Evolutionary conservation across 1,140 invertebrate genomes (phyloP), one percentile per base, ranked within the genome.

Genomic region (Neodiprion fabricii): DNA sequence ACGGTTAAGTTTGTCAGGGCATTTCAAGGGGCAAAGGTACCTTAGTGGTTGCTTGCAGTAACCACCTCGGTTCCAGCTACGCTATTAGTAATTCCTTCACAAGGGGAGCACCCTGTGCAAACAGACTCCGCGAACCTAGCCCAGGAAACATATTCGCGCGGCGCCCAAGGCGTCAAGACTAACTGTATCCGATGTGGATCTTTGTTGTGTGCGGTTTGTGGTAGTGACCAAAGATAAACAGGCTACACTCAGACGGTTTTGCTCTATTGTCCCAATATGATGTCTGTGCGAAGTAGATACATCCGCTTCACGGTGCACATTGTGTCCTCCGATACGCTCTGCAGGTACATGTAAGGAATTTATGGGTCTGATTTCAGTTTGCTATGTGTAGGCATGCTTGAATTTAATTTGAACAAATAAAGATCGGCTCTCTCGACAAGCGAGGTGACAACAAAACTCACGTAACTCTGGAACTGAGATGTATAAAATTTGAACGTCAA

Each of bases 51-150:
- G 67, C 40, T 69, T 12, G 40, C 67, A 14, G 23, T 23, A 17
- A 12, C 4, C 21, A 11, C 67, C 67, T 21, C 67, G 17, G 67
- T 47, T 69, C 4, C 67, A 47, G 17, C 21, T 17, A 69, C 10
- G 67, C 67, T 47, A 69, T 69, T 17, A 69, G 67, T 47, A 47
- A 69, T 69, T 23, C 21, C 67, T 69, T 11, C 12, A 47, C 40
- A 69, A 69, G 67, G 21, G 67, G 67, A 23, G 40, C 21, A 69
- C 21, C 67, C 67, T 69, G 67, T 47, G 23, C 67, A 69, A 69
- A 69, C 67, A 69, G 11, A 61, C 8, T 61, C 12, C 14, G 12
- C 10, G 67, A 69, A 8, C 21, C 21, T 5, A 69, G 40, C 40
- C 17, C 67, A 47, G 21, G 67, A 69, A 47, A 21, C 67, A 23